A percentile compares a stretch with the other conserved stretches of the same genome.
phyloP scores from a whole-genome alignment of 2,797 vertebrate genomes.

The Sorex maritimensis region DNA sequence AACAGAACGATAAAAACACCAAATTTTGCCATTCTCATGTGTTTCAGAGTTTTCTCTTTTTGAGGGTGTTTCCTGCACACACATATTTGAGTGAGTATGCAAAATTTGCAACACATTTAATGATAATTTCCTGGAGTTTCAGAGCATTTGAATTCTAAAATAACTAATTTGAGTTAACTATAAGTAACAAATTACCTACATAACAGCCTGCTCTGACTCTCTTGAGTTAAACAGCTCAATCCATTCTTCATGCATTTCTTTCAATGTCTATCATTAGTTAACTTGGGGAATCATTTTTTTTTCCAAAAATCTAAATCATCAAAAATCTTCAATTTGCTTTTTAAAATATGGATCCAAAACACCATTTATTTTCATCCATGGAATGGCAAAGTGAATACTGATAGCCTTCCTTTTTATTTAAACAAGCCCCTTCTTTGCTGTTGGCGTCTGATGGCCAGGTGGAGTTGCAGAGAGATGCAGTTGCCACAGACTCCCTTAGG shows the following conservation, averaged over 20 bases:
- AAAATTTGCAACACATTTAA: conserved; percentile 7
- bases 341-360: conserved; percentile 10
- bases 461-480: neutral
- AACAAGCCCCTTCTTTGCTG: neutral
- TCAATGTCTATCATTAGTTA: neutral
- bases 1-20: conserved; percentile 44
- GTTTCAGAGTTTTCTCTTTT: neutral
- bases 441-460: neutral
- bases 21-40: neutral
- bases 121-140: conserved; percentile 37
- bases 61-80: neutral
- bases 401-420: neutral
- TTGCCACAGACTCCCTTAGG: neutral
- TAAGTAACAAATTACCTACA: neutral
- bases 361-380: neutral
- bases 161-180: conserved; percentile 49
- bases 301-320: neutral
- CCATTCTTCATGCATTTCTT: conserved; percentile 29
- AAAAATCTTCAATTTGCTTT: conserved; percentile 34
- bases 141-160: conserved; percentile 21
- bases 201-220: conserved; percentile 26
- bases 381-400: conserved; percentile 18
- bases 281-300: neutral
- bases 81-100: neutral
- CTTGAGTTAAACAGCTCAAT: conserved; percentile 4